phyloP scores from a whole-genome alignment of 1,140 invertebrate species.

The Lepidurus arcticus region DNA sequence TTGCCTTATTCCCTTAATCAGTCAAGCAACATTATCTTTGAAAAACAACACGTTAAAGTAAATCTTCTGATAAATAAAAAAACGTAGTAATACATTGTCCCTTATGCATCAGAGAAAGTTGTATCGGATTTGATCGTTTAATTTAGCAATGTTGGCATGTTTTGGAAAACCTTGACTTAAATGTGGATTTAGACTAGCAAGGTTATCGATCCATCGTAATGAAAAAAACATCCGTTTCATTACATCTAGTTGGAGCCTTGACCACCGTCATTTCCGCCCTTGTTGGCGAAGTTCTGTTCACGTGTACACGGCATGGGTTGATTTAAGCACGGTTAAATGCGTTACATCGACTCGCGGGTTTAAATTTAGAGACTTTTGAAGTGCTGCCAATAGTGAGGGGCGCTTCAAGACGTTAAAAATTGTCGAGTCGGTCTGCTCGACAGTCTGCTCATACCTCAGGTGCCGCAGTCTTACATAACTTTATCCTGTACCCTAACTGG shows the following conservation, averaged over 20 bases:
- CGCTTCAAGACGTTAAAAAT: background rate
- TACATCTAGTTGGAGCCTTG: background rate
- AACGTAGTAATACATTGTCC: too few species aligned
- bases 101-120: too few species aligned
- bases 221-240: background rate
- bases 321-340: background rate
- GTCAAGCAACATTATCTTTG: background rate
- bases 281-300: background rate
- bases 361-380: background rate
- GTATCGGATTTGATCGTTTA: too few species aligned
- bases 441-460: too few species aligned
- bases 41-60: background rate
- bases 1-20: background rate
- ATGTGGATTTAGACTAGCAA: too few species aligned
- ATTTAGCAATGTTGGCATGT: too few species aligned
- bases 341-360: background rate
- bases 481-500: too few species aligned
- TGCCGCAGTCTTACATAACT: too few species aligned
- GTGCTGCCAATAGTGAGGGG: background rate
- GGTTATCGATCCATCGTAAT: too few species aligned
- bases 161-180: too few species aligned
- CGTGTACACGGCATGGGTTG: background rate
- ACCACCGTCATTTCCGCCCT: background rate
- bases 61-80: too few species aligned
- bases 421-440: too few species aligned